Evolutionary conservation across 2,797 vertebrate genomes (phyloP).

Genomic region (Menidia menidia): DNA sequence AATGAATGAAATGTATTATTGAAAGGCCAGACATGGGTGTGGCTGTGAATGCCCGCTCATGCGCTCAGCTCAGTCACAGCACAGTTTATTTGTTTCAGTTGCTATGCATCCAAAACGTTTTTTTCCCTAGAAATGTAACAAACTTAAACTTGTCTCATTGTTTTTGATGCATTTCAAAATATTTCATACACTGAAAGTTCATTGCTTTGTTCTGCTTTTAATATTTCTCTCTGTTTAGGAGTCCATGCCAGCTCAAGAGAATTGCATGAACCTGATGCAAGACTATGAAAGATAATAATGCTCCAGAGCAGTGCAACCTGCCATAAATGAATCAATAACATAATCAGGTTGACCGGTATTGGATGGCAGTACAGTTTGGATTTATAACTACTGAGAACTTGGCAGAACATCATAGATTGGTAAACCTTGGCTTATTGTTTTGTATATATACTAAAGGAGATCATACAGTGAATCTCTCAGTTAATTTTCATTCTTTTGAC

Average conservation of each 20-base stretch:
- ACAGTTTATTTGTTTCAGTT: slow-evolving; percentile 2
- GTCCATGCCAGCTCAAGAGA: slow-evolving; percentile 65
- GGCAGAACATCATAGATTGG: slow-evolving; percentile 20
- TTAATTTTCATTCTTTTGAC: not conserved
- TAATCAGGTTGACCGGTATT: slow-evolving; percentile 56
- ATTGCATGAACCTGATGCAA: slow-evolving; percentile 76
- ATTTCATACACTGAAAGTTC: slow-evolving; percentile 31
- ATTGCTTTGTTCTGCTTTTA: slow-evolving; percentile 65
- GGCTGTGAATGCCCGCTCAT: slow-evolving; percentile 8
- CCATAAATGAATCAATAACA: slow-evolving; percentile 65
- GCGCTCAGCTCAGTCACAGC: not conserved
- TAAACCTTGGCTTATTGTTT: not conserved
- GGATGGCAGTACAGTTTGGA: slow-evolving; percentile 34
- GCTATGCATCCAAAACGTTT: slow-evolving; percentile 26
- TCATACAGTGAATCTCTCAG: not conserved
- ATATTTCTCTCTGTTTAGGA: slow-evolving; percentile 77
- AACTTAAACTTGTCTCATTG: slow-evolving; percentile 8
- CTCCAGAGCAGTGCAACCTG: slow-evolving; percentile 64
- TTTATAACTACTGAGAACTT: slow-evolving; percentile 45
- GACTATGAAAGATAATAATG: slow-evolving; percentile 73
- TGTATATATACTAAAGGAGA: not conserved
- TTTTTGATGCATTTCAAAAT: slow-evolving; percentile 40
- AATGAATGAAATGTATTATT: slow-evolving; percentile 50
- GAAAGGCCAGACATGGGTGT: slow-evolving; percentile 25
- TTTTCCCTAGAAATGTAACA: slow-evolving; percentile 13